Base-by-base conservation (phyloP, 2,113 vertebrate species). In the Gymnorhina tibicen region DNA sequence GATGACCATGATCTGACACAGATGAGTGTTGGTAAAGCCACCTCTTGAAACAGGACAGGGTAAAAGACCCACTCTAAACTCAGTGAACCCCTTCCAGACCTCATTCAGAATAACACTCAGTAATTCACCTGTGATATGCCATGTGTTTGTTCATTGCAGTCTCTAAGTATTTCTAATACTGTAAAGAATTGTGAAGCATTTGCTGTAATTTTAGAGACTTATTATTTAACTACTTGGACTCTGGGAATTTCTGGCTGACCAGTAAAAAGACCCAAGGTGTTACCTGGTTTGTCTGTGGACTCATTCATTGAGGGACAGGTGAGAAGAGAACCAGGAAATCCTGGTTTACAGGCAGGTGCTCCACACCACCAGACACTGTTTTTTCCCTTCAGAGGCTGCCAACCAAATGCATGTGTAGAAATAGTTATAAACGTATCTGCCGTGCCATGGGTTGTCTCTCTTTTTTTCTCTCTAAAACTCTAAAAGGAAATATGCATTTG, bases 401-500 rank as follows among this genome's bases (percentile, higher is more conserved):
- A 81, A 88, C 35, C 64, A 93, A 95, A 78, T 8, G 10, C 15
- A 7, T 4, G 7, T 35, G 56, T 19, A 44, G 26, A 67, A 80
- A 72, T 55, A 62, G 60, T 81, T 55, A 55, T 8, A 92, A 88
- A 90, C 66, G 35, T 7, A 47, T 20, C 55, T 47, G 59, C 63
- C 0, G 1, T 62, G 63, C 32, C 83, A 42, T 26, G 84, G 73
- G 66, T 30, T 79, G 39, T 56, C 11, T 41, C 23, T 42, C 68
- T 63, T 55, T 58, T 55, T 62, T 67, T 60, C 21, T 63, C 37
- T 50, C 58, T 50, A 23, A 77, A 93, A 70, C 47, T 77, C 30
- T 49, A 35, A 49, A 49, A 84, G n/a, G 11, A 87, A 92, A 95
- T 90, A 85, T 32, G 66, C 84, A 85, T 76, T 79, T 89, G 41